Base-by-base conservation (phyloP, 1,140 invertebrate genomes). In the Euwallacea fornicatus region DNA sequence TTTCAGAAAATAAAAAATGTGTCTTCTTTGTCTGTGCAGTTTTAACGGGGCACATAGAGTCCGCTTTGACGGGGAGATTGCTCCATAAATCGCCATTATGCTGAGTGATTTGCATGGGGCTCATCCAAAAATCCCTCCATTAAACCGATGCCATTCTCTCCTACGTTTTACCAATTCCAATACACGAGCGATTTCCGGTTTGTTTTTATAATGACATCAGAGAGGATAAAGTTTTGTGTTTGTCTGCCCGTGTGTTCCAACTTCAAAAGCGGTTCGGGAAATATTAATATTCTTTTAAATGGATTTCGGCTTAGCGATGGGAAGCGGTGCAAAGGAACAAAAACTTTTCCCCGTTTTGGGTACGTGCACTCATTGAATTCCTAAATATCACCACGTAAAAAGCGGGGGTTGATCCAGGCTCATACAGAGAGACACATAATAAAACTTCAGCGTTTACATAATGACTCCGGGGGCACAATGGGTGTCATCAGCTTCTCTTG, bases 401-500 rank as follows among this genome's bases (percentile, higher is more conserved):
- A 33, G 42, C 21, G 10, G 7, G 58, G 42, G 13, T 21, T 13
- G 47, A 50, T 50, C 10, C 21, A 33, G 21, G 21, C 21, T 33
- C 21, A 33, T 33, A 33, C 21, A 33, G 21, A 33, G 21, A 64
- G 63, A 65, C 68, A 53, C 61, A 78, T 78, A 78, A 77, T 77
- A 78, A 78, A 75, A 75, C 71, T 73, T 71, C 67, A 70, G 42
- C 78, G 75, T 77, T 78, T 78, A 78, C 76, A 78, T 78, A 78
- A 78, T 78, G 78, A 78, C 78, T 70, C 21, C 21, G 21, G 42
- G 71, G 76, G 75, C 71, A 79, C 78, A 79, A 79, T 79, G 76
- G 74, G 76, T 79, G 78, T 78, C 78, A 79, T 79, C 78, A 79
- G 72, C 67, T 71, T 66, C 73, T 74, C 78, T 79, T 79, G 78